Conservation (phyloP, 2,888 invertebrate genomes). For the Anthophora plumipes region DNA sequence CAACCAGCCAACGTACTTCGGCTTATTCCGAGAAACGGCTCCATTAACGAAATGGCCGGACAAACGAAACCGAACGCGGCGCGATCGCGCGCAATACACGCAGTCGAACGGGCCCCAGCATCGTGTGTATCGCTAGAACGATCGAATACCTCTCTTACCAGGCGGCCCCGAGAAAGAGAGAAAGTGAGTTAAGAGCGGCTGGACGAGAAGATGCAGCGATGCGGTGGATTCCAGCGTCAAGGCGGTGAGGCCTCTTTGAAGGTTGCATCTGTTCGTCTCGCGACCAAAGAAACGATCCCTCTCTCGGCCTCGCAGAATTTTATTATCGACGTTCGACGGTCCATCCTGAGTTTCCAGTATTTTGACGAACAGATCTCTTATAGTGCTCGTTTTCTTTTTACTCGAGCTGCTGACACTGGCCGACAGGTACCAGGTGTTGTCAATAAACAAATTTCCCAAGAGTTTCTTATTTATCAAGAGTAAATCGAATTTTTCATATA, state of each 20-base stretch:
- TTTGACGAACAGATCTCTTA: neutral
- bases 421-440: no score
- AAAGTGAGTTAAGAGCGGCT: conserved; percentile 39
- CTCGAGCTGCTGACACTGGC: no score
- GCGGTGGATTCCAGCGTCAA: conserved; percentile 59
- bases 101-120: conserved; percentile 40
- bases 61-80: conserved; percentile 74
- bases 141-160: conserved; percentile 67
- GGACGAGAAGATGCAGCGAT: conserved; percentile 48
- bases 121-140: conserved; percentile 67
- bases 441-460: no score
- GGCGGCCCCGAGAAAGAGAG: conserved; percentile 46
- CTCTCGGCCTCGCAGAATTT: conserved; percentile 34
- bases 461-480: no score
- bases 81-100: conserved; percentile 67
- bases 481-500: no score
- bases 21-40: conserved; percentile 77
- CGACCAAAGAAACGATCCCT: conserved; percentile 16
- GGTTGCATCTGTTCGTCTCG: conserved; percentile 52
- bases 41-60: conserved; percentile 76
- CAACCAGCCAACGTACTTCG: conserved; percentile 48
- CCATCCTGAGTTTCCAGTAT: neutral
- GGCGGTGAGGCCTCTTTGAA: conserved; percentile 63
- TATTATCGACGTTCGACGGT: conserved; percentile 28
- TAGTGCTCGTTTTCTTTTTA: no score